Percentiles rank a stretch among this genome's conserved stretches.
Evolutionary conservation across 2,113 vertebrate species (phyloP).

Genomic region (Microcebus lehilahytsara): DNA sequence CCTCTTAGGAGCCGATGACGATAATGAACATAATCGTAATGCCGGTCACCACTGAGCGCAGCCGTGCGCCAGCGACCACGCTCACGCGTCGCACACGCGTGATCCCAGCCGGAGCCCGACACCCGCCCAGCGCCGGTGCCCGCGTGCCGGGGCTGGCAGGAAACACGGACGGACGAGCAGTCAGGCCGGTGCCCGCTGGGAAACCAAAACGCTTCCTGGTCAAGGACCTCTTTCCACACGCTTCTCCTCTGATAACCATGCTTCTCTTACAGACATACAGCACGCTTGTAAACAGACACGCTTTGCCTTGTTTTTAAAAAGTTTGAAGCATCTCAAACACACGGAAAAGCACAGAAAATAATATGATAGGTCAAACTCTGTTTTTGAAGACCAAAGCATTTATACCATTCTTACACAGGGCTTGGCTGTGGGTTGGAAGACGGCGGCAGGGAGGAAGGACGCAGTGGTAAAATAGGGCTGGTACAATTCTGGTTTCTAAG

Average conservation of each 20-base stretch:
- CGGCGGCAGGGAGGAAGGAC: too few relatives aligned
- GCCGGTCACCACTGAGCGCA: not conserved
- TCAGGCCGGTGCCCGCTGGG: not conserved
- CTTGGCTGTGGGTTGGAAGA: not conserved
- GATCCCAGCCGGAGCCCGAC: not conserved
- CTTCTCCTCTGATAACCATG: not conserved
- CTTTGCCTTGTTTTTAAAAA: not conserved
- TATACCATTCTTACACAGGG: not conserved
- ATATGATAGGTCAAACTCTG: not conserved
- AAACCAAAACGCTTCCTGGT: not conserved
- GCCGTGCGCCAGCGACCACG: rapidly evolving
- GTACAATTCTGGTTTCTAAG: not conserved
- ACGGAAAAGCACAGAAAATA: not conserved
- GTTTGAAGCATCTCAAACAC: not conserved
- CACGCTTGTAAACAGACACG: not conserved
- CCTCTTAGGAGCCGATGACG: not conserved
- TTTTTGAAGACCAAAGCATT: not conserved
- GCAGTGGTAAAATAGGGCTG: not conserved
- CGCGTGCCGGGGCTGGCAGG: not conserved
- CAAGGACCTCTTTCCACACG: not conserved
- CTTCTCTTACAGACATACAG: not conserved
- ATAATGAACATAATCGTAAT: not conserved
- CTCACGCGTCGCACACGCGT: rapidly evolving
- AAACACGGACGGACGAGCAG: not conserved
- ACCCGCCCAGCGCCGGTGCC: not conserved